Percentiles rank a stretch among this genome's conserved stretches.
These are phyloP conservation scores for Zele albiditarsus DNA, from an alignment of 2,888 invertebrate genomes.

Conservation along the genomic window DNA sequence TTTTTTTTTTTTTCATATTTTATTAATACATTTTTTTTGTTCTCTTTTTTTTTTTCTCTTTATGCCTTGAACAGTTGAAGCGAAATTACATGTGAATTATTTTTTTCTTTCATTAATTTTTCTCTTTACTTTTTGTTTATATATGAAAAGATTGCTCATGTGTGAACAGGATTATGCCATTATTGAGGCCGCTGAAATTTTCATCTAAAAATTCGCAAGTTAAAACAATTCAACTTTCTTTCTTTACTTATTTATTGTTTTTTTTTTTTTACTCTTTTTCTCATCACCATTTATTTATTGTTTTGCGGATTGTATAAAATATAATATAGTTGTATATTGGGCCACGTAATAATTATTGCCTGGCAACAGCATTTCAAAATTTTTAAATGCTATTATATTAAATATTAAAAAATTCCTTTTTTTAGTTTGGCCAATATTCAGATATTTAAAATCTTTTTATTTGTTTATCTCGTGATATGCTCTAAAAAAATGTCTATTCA, in stretches of 20 bases:
- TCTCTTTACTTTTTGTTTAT: constrained; percentile 20
- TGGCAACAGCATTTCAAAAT: constrained; percentile 34
- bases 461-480: constrained; percentile 32
- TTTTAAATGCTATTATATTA: constrained; percentile 5
- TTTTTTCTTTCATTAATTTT: constrained; percentile 30
- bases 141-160: not conserved
- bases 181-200: constrained; percentile 10
- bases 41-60: constrained; percentile 7
- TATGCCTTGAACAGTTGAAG: not conserved
- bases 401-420: constrained; percentile 20
- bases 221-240: constrained; percentile 34
- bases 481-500: constrained; percentile 10
- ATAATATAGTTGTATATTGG: constrained; percentile 62
- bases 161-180: not conserved
- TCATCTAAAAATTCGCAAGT: constrained; percentile 27
- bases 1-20: constrained; percentile 32
- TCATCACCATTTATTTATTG: constrained; percentile 25
- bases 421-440: not conserved
- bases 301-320: constrained; percentile 67
- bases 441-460: constrained; percentile 9
- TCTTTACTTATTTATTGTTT: not conserved
- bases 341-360: constrained; percentile 61
- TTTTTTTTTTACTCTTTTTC: constrained; percentile 14
- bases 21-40: not conserved
- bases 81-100: constrained; percentile 5